These are phyloP conservation scores for Falco punctatus DNA, from an alignment of 2,113 vertebrate genomes.

Conservation along the genomic window DNA sequence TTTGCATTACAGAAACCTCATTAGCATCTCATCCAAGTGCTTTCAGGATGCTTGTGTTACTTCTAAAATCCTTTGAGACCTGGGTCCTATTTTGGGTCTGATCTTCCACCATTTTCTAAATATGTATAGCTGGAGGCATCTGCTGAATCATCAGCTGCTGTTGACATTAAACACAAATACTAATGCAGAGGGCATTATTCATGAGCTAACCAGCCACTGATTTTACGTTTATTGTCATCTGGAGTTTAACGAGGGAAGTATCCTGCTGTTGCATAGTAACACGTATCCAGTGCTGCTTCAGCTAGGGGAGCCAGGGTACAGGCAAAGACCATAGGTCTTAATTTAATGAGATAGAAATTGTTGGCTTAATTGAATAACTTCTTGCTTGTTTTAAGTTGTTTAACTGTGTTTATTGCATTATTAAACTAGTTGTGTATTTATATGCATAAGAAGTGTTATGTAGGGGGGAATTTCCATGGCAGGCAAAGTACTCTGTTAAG, in stretches of 20 bases:
- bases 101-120: background rate
- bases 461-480: background rate
- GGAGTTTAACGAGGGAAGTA: background rate
- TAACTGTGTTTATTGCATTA: background rate
- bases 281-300: background rate
- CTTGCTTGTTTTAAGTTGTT: background rate
- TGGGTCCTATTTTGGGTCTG: background rate
- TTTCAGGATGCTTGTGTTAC: background rate
- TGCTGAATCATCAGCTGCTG: background rate
- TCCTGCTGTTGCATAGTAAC: background rate
- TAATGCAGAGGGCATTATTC: background rate
- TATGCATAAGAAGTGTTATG: background rate
- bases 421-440: background rate
- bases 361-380: background rate
- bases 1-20: background rate
- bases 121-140: background rate
- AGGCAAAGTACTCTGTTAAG: background rate
- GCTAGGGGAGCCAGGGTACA: background rate
- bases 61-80: background rate
- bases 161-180: background rate
- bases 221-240: background rate
- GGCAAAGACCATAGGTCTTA: background rate
- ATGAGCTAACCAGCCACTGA: background rate
- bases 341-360: background rate
- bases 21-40: background rate